Evolutionary conservation across 2,113 vertebrate species (phyloP).

Genomic region (Lipophrys pholis): DNA sequence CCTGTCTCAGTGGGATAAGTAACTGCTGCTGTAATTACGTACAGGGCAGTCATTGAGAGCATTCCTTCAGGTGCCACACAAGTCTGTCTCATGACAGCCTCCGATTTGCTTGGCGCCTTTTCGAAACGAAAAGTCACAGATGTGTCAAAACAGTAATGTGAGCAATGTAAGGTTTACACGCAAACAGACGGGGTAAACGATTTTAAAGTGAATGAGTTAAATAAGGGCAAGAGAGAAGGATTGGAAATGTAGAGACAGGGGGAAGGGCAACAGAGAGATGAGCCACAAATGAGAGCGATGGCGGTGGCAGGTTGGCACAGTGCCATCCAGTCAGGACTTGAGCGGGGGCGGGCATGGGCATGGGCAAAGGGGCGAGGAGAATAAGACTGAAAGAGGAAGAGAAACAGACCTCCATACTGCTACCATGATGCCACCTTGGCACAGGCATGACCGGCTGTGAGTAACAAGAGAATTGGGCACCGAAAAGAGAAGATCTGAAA

Average conservation of each 20-base stretch:
- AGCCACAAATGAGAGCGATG: conserved; percentile 83
- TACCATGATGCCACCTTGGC: conserved; percentile 75
- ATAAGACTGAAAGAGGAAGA: conserved; percentile 77
- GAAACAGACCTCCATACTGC: conserved; percentile 75
- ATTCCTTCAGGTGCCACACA: conserved; percentile 74
- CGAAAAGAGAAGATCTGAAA: conserved; percentile 42
- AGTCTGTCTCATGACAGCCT: conserved; percentile 48
- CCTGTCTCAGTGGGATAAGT: conserved; percentile 76
- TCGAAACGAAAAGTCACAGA: conserved; percentile 20
- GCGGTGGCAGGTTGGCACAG: conserved; percentile 83
- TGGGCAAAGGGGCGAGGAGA: conserved; percentile 74
- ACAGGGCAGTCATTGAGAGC: conserved; percentile 46
- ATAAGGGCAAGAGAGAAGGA: conserved; percentile 62
- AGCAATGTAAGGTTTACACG: conserved; percentile 8
- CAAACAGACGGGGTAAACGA: conserved; percentile 35
- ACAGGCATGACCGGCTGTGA: conserved; percentile 54
- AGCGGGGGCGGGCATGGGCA: conserved; percentile 81
- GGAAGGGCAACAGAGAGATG: conserved; percentile 79
- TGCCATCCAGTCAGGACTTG: conserved; percentile 84
- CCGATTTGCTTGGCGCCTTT: not conserved
- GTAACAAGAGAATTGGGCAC: conserved; percentile 33
- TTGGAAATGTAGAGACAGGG: conserved; percentile 73
- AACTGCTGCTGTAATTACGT: conserved; percentile 73
- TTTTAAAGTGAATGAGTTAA: conserved; percentile 64
- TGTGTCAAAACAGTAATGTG: not conserved